Conservation (phyloP, 37 sponge, comb jelly and placozoan species). For the Bolinopsis microptera region DNA sequence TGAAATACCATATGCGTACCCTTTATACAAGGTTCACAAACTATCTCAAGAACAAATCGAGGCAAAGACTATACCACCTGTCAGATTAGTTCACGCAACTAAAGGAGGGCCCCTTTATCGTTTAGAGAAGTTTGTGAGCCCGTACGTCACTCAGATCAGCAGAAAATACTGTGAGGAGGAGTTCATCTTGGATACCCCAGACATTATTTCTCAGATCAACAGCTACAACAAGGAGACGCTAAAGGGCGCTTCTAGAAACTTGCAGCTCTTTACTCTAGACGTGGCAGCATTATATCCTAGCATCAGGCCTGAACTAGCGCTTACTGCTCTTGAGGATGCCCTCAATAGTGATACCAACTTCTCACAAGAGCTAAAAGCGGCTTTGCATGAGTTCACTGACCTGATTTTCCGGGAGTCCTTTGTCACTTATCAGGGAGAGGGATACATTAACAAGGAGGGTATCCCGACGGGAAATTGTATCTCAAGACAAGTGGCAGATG, state of each 20-base stretch:
- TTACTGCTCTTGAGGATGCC: neutral
- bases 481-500: neutral
- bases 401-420: neutral
- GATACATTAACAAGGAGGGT: neutral
- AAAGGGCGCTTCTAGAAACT: neutral
- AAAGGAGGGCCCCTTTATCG: neutral
- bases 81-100: slow-evolving; percentile 3
- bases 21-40: slow-evolving; percentile 21
- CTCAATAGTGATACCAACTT: neutral
- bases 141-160: neutral
- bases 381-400: neutral
- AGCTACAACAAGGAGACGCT: neutral
- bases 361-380: neutral
- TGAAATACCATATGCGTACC: neutral
- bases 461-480: slow-evolving; percentile 9
- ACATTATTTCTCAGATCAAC: neutral
- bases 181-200: neutral
- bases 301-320: neutral
- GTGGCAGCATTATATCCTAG: slow-evolving; percentile 21
- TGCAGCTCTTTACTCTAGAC: slow-evolving; percentile 5
- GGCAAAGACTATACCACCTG: neutral
- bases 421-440: neutral
- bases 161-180: slow-evolving; percentile 11
- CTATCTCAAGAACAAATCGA: neutral
- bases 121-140: neutral